A percentile compares a stretch with the other conserved stretches of the same genome.
These are phyloP conservation scores for Cantharis flavilabris DNA, from an alignment of 2,888 invertebrate genomes.

Conservation along the genomic window DNA sequence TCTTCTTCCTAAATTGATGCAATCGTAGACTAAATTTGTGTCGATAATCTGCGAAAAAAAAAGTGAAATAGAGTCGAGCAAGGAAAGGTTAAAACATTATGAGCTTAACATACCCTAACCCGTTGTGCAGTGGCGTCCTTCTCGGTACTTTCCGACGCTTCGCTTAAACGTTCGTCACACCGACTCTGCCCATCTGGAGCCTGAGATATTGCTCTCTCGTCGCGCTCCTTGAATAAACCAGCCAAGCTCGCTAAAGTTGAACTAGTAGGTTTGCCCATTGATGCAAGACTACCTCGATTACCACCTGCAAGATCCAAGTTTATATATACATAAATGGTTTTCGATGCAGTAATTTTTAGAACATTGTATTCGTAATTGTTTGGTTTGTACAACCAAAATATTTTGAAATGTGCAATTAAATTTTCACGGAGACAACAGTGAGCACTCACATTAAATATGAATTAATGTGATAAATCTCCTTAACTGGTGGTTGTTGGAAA, in stretches of 20 bases:
- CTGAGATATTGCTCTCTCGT: constrained; percentile 51
- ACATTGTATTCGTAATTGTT: no score
- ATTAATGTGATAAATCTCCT: no score
- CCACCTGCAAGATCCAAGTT: constrained; percentile 54
- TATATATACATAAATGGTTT: not conserved
- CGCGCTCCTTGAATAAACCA: constrained; percentile 68
- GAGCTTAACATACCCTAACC: constrained; percentile 49
- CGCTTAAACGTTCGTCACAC: constrained; percentile 46
- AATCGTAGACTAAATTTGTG: constrained; percentile 81
- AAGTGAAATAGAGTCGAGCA: not conserved
- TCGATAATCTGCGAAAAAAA: constrained; percentile 60
- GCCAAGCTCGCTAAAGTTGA: constrained; percentile 83
- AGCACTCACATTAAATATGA: no score
- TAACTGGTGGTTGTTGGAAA: no score
- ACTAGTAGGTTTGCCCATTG: constrained; percentile 86
- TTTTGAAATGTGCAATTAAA: no score
- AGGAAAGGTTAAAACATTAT: not conserved
- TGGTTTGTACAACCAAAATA: no score
- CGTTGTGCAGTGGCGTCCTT: constrained; percentile 60
- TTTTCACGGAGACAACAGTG: no score
- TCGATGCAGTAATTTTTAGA: not conserved
- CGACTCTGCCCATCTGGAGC: constrained; percentile 44
- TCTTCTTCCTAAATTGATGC: constrained; percentile 85
- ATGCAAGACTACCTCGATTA: constrained; percentile 81
- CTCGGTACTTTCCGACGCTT: constrained; percentile 47